Evolutionary conservation across 2,888 invertebrate genomes (phyloP).

Genomic region (Cerastis leucographa): DNA sequence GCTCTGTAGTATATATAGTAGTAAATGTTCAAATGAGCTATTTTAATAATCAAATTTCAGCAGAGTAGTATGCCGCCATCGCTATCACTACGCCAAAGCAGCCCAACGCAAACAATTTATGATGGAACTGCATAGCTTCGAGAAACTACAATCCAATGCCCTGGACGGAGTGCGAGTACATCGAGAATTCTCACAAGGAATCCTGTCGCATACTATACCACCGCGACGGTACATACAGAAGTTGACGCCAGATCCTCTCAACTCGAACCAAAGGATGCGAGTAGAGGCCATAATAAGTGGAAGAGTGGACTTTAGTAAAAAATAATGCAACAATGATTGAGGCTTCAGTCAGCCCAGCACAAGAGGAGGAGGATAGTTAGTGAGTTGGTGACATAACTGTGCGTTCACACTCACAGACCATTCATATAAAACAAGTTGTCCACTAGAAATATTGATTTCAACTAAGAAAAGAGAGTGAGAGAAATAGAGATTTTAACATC

Average conservation of each 20-base stretch:
- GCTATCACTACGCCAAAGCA: conserved; percentile 89
- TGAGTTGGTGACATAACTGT: neutral
- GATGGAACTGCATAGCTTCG: conserved; percentile 91
- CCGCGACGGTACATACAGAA: conserved; percentile 85
- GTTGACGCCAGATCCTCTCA: conserved; percentile 84
- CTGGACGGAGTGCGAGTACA: conserved; percentile 92
- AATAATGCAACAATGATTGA: conserved; percentile 60
- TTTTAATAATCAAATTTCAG: conserved; percentile 79
- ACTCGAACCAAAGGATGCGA: conserved; percentile 82
- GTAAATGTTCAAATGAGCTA: neutral
- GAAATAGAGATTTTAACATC: neutral
- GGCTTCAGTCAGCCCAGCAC: neutral
- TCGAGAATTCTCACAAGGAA: conserved; percentile 91
- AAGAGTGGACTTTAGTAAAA: conserved; percentile 77
- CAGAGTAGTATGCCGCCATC: conserved; percentile 92
- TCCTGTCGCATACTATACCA: conserved; percentile 89
- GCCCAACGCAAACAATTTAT: conserved; percentile 91
- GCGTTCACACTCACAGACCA: neutral
- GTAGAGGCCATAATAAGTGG: conserved; percentile 87
- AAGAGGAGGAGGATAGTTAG: neutral
- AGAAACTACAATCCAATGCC: conserved; percentile 91
- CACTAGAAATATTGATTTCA: neutral
- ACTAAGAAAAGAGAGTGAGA: neutral
- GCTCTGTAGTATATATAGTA: no score
- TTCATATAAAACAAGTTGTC: neutral